These are phyloP conservation scores for Carabus problematicus DNA, from an alignment of 2,888 invertebrate species.

Conservation along the genomic window DNA sequence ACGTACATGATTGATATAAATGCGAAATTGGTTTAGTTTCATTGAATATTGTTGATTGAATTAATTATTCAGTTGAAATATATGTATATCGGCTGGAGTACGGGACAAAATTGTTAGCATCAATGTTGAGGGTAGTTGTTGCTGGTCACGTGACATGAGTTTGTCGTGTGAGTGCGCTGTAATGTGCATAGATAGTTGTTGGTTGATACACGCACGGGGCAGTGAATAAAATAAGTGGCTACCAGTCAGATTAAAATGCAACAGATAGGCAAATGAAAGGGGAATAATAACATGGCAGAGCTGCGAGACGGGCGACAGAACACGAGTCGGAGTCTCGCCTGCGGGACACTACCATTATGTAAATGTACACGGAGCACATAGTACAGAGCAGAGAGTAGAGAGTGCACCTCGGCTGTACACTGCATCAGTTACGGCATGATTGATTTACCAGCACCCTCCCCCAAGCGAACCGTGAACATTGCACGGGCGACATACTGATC, in stretches of 20 bases:
- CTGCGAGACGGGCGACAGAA: constrained; percentile 46
- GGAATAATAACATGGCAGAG: constrained; percentile 16
- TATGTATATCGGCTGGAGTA: no score
- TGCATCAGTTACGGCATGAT: constrained; percentile 53
- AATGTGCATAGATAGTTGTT: background rate
- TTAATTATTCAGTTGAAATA: no score
- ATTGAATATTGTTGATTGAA: background rate
- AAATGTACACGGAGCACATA: constrained; percentile 50
- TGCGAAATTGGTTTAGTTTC: background rate
- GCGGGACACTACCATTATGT: constrained; percentile 51
- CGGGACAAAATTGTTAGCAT: no score
- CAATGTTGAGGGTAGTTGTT: constrained; percentile 46
- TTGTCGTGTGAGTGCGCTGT: no score
- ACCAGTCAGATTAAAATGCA: constrained; percentile 32
- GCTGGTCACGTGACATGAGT: no score
- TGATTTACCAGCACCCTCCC: constrained; percentile 46
- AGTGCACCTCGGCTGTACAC: constrained; percentile 11
- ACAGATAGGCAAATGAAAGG: constrained; percentile 34
- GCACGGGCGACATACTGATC: constrained; percentile 11
- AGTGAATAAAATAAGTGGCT: constrained; percentile 16
- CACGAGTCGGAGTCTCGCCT: constrained; percentile 48
- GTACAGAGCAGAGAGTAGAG: constrained; percentile 30
- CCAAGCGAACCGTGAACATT: background rate
- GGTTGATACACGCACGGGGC: constrained; percentile 13
- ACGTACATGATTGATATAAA: no score